Conservation (phyloP, 1,140 invertebrate genomes). For the Amyelois transitella region DNA sequence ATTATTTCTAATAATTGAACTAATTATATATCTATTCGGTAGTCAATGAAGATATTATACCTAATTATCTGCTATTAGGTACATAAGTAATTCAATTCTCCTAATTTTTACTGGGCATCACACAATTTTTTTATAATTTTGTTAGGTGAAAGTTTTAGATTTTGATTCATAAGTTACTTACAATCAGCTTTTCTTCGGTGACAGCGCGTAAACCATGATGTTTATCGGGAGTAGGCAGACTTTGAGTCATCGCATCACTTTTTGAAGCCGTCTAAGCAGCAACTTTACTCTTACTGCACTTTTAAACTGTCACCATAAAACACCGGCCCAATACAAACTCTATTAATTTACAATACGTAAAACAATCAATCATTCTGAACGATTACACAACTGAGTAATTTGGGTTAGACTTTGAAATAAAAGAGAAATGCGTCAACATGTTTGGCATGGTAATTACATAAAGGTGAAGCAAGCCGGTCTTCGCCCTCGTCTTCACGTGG, state of each 20-base stretch:
- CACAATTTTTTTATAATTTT: not conserved
- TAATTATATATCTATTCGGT: too few species aligned
- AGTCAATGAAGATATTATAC: too few species aligned
- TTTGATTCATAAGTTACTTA: conserved; percentile 9
- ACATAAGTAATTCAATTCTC: not conserved
- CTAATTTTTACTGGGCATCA: not conserved
- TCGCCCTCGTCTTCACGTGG: conserved; percentile 38
- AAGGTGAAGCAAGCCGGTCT: conserved; percentile 17
- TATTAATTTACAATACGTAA: not conserved
- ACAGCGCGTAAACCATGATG: conserved; percentile 46
- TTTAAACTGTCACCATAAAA: conserved; percentile 1
- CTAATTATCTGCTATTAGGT: too few species aligned
- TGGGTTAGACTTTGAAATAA: not conserved
- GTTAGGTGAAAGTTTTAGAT: not conserved
- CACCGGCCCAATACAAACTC: not conserved
- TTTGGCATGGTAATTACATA: conserved; percentile 19
- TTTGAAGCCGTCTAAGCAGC: not conserved
- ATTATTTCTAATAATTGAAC: too few species aligned
- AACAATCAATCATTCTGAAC: conserved; percentile 10
- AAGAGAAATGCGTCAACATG: conserved; percentile 7
- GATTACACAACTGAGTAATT: not conserved
- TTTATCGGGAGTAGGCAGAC: conserved; percentile 41
- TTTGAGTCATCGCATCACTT: conserved; percentile 57
- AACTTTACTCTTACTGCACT: not conserved
- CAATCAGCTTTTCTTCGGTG: conserved; percentile 66